These are phyloP conservation scores for Tenthredo livida DNA, from an alignment of 2,888 invertebrate species.

Conservation along the genomic window DNA sequence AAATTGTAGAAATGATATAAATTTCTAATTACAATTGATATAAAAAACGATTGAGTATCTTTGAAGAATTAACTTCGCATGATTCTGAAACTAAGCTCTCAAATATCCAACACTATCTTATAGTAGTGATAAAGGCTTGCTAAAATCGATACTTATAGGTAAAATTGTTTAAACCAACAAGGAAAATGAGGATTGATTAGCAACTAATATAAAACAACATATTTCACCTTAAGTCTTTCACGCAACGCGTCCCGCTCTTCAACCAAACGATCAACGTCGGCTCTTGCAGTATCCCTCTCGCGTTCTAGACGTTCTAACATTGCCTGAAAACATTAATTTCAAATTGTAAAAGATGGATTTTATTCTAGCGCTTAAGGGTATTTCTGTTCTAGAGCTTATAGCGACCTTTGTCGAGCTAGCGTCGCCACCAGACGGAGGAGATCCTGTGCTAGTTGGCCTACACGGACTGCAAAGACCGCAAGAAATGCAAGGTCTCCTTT, in stretches of 20 bases:
- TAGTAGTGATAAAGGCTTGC: not conserved
- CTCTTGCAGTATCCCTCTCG: slow-evolving; percentile 81
- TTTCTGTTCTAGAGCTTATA: not conserved
- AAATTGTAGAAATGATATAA: not conserved
- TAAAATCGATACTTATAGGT: slow-evolving; percentile 4
- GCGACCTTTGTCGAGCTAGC: slow-evolving; percentile 62
- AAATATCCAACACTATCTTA: not conserved
- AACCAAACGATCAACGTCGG: slow-evolving; percentile 81
- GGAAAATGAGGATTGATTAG: slow-evolving; percentile 47
- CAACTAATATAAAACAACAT: not conserved
- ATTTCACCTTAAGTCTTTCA: slow-evolving; percentile 80
- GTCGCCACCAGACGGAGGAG: slow-evolving; percentile 58
- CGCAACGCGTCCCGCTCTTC: slow-evolving; percentile 82
- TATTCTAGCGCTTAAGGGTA: not conserved
- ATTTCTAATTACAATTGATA: not conserved
- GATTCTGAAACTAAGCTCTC: not conserved
- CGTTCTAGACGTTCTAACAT: slow-evolving; percentile 77
- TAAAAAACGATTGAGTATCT: not conserved
- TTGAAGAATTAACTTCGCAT: not conserved
- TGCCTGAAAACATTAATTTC: slow-evolving; percentile 67
- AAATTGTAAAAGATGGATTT: not conserved
- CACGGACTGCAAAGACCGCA: slow-evolving; percentile 66
- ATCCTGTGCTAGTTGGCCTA: slow-evolving; percentile 57
- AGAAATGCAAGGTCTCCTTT: slow-evolving; percentile 56
- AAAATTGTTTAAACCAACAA: slow-evolving; percentile 52